Conservation (phyloP, 1,140 invertebrate species). For the Brachionus calyciflorus region DNA sequence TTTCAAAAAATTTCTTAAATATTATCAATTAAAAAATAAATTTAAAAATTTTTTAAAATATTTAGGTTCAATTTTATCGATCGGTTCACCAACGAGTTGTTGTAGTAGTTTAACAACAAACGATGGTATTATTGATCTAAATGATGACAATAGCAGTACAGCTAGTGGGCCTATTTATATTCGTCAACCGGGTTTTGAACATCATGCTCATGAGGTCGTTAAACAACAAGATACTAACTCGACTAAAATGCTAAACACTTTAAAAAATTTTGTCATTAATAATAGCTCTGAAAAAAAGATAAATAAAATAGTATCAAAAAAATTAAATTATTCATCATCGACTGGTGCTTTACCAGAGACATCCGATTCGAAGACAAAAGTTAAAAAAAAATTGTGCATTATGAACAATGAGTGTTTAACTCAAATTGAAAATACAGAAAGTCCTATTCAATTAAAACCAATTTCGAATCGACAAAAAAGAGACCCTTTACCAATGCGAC, state of each 20-base stretch:
- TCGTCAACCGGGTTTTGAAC: slow-evolving; percentile 54
- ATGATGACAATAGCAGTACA: slow-evolving; percentile 54
- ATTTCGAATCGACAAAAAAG: slow-evolving; percentile 29
- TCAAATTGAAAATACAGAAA: not conserved
- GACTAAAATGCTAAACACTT: not conserved
- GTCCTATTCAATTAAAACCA: slow-evolving; percentile 4
- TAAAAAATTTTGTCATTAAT: slow-evolving; percentile 37
- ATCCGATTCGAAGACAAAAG: not conserved
- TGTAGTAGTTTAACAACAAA: slow-evolving; percentile 47
- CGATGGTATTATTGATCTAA: slow-evolving; percentile 52
- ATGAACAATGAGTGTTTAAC: slow-evolving; percentile 10
- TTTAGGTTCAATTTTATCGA: slow-evolving; percentile 1
- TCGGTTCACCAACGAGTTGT: slow-evolving; percentile 13
- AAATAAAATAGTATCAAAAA: not conserved
- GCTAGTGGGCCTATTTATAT: slow-evolving; percentile 61
- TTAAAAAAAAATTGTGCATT: slow-evolving; percentile 18
- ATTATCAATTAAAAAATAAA: not conserved
- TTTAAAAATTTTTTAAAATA: not conserved
- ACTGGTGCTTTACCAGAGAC: not conserved
- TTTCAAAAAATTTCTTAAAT: not conserved
- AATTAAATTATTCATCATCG: slow-evolving; percentile 11
- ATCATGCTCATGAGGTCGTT: slow-evolving; percentile 29
- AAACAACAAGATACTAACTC: not conserved
- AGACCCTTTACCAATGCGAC: slow-evolving; percentile 64
- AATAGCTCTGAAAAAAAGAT: not conserved